phyloP scores from a whole-genome alignment of 2,113 vertebrate species.

The Brachyhypopomus gauderio region DNA sequence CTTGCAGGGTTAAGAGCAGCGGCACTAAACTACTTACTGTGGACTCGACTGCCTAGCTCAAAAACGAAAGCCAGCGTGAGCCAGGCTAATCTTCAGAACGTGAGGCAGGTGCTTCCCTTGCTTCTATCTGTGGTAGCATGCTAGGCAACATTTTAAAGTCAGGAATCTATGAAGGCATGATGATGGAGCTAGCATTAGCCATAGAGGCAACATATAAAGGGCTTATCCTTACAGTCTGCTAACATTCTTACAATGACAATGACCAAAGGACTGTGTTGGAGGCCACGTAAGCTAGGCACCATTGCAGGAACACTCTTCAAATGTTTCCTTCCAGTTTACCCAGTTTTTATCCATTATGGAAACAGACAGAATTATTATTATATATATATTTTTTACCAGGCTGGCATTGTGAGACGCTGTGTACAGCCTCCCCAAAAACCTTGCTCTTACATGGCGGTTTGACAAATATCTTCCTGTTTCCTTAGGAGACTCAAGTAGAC shows the following conservation, averaged over 20 bases:
- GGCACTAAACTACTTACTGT: neutral
- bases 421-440: neutral
- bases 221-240: no score
- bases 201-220: constrained; percentile 3
- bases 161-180: neutral
- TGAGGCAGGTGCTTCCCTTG: constrained; percentile 37
- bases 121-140: constrained; percentile 23
- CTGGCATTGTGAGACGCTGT: neutral
- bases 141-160: constrained; percentile 2
- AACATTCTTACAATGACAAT: neutral
- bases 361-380: no score
- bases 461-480: constrained; percentile 25
- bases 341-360: neutral
- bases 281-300: neutral
- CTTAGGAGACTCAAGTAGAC: neutral
- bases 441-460: no score
- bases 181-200: neutral
- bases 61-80: constrained; percentile 18
- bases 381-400: constrained; percentile 1
- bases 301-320: neutral
- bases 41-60: neutral
- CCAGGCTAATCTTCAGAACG: constrained; percentile 34
- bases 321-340: neutral
- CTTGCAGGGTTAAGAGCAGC: neutral
- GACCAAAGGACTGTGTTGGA: neutral